These are phyloP conservation scores for Automeris io DNA, from an alignment of 2,888 invertebrate species.

Conservation along the genomic window DNA sequence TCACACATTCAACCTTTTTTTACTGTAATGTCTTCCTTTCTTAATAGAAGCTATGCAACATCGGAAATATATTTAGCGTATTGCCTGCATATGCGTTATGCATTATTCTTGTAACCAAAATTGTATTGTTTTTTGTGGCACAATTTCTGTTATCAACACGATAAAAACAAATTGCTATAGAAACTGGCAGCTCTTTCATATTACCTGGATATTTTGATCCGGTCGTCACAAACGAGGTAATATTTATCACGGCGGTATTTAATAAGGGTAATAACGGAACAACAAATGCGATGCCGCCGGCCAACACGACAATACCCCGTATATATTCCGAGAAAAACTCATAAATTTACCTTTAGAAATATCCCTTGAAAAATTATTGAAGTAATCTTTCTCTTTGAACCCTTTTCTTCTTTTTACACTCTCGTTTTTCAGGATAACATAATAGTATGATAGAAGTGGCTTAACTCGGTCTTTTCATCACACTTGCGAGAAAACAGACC, in stretches of 20 bases:
- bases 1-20: too few relatives aligned
- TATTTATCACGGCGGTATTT: conserved; percentile 59
- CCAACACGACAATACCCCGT: conserved; percentile 32
- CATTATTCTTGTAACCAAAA: too few relatives aligned
- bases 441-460: too few relatives aligned
- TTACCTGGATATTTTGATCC: conserved; percentile 42
- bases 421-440: not conserved
- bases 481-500: too few relatives aligned
- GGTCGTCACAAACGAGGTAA: conserved; percentile 30
- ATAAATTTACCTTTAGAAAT: conserved; percentile 7
- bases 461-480: too few relatives aligned
- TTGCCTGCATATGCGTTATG: too few relatives aligned
- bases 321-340: conserved; percentile 6
- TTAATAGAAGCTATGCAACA: too few relatives aligned
- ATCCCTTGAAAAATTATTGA: conserved; percentile 9
- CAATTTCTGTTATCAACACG: conserved; percentile 13
- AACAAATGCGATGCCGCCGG: conserved; percentile 50
- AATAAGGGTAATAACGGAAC: conserved; percentile 63
- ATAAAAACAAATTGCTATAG: conserved; percentile 13
- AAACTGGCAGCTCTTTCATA: conserved; percentile 38
- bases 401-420: conserved; percentile 1
- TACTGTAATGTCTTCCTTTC: too few relatives aligned
- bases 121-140: conserved; percentile 42
- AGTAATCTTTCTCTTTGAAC: conserved; percentile 6
- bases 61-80: too few relatives aligned